phyloP scores from a whole-genome alignment of 1,140 invertebrate species.

The Helicoverpa zea region DNA sequence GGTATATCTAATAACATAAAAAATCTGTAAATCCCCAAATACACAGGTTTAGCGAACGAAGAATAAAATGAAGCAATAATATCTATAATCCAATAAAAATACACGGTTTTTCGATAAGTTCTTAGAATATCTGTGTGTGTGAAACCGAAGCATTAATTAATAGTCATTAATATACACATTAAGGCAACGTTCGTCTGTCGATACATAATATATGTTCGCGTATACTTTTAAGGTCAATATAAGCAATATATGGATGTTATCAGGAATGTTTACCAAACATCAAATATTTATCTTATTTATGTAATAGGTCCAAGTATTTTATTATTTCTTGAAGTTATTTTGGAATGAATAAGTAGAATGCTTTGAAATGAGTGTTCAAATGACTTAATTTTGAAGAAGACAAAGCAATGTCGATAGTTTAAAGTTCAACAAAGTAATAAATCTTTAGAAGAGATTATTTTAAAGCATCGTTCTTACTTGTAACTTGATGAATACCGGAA shows the following conservation, averaged over 20 bases:
- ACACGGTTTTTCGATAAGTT: constrained; percentile 10
- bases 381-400: too few relatives aligned
- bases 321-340: background rate
- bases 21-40: background rate
- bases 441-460: background rate
- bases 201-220: background rate
- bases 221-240: constrained; percentile 9
- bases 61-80: constrained; percentile 8
- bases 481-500: background rate
- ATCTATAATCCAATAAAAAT: constrained; percentile 9
- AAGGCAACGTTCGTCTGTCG: constrained; percentile 2
- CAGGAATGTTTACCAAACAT: constrained; percentile 12
- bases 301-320: background rate
- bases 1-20: background rate
- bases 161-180: constrained; percentile 35
- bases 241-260: constrained; percentile 14
- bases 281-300: constrained; percentile 23
- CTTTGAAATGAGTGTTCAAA: too few relatives aligned
- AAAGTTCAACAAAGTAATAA: background rate
- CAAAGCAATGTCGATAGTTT: too few relatives aligned
- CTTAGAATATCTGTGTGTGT: background rate
- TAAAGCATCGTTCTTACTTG: too few relatives aligned
- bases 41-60: background rate
- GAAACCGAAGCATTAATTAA: constrained; percentile 25
- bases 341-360: background rate